Evolutionary conservation across 2,797 vertebrate species (phyloP), one percentile per base, ranked within the genome.

Genomic region (Champsocephalus esox): DNA sequence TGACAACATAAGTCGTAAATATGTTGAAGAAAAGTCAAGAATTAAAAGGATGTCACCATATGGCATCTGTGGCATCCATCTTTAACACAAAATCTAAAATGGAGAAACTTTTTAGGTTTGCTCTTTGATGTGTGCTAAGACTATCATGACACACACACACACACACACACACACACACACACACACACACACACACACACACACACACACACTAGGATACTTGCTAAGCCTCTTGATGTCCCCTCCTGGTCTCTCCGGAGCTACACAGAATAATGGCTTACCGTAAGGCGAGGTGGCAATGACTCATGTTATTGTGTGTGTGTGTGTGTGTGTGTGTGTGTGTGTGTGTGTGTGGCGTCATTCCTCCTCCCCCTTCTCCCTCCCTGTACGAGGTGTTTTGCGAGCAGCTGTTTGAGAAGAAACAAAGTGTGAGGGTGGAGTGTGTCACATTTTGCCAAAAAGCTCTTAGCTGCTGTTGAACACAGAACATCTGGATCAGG

Each of bases 401-500:
- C 6, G 9, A 80, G 63, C 87, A 84, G 87, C 59, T 86, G 84
- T 64, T 70, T 34, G 52, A 61, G 67, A 50, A 70, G 76, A 77
- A 34, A 6, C 1, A 34, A 34, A 38, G 88, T 79, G 75, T 71
- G 55, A 91, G 86, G 85, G 83, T 80, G 86, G 83, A 82, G 83
- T 58, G 67, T 48, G 75, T 79, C 74, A 68, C 24, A 2, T 75
- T 88, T 56, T 86, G 72, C 44, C 87, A 77, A 81, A 85, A 84
- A 74, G 66, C 52, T 79, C 64, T 43, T 75, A 80, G 83, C 70
- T 0, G 67, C 72, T 63, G 78, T 80, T 77, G 70, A 86, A 89
- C 84, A 75, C 59, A 57, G 68, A 89, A 91, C 92, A 93, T 91
- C 91, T 93, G 91, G 85, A 90, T 84, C 19, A 41, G 88, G 66